phyloP scores from a whole-genome alignment of 2,797 vertebrate genomes.

The Percopsis omiscomaycus region DNA sequence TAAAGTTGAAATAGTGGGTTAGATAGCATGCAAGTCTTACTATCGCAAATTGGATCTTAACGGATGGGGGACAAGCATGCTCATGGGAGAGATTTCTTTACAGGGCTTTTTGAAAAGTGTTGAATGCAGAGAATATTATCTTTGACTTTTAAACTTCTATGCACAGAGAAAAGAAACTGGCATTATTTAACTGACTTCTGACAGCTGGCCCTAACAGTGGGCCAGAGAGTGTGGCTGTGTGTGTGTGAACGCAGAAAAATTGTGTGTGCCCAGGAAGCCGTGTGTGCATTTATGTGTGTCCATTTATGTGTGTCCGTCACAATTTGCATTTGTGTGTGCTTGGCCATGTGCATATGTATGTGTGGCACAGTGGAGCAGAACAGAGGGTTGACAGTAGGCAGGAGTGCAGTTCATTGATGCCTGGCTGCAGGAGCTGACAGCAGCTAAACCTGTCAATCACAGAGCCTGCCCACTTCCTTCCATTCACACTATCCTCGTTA shows the following conservation, averaged over 20 bases:
- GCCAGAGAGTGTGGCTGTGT: conserved; percentile 74
- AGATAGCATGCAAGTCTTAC: conserved; percentile 18
- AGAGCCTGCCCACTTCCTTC: conserved; percentile 62
- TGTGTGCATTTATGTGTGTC: conserved; percentile 31
- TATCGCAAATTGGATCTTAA: conserved; percentile 52
- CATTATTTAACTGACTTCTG: conserved; percentile 93
- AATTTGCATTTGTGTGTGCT: conserved; percentile 66
- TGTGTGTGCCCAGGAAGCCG: conserved; percentile 12
- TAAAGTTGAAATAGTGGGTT: no score
- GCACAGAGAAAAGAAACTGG: conserved; percentile 55
- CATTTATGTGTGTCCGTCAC: conserved; percentile 40
- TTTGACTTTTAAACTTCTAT: conserved; percentile 51
- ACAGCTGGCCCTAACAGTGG: conserved; percentile 90
- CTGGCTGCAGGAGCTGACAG: conserved; percentile 88
- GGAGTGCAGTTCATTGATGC: conserved; percentile 88
- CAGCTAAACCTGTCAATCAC: conserved; percentile 90
- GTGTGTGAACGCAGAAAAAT: conserved; percentile 16
- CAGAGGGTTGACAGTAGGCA: conserved; percentile 94
- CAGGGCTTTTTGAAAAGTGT: conserved; percentile 31
- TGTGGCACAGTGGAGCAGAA: conserved; percentile 93
- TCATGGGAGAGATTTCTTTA: conserved; percentile 49
- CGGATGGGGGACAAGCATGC: conserved; percentile 45
- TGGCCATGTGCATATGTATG: conserved; percentile 67
- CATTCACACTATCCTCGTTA: conserved; percentile 74
- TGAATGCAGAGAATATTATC: conserved; percentile 40